phyloP scores from a whole-genome alignment of 2,888 invertebrate species.

The Adineta ricciae region DNA sequence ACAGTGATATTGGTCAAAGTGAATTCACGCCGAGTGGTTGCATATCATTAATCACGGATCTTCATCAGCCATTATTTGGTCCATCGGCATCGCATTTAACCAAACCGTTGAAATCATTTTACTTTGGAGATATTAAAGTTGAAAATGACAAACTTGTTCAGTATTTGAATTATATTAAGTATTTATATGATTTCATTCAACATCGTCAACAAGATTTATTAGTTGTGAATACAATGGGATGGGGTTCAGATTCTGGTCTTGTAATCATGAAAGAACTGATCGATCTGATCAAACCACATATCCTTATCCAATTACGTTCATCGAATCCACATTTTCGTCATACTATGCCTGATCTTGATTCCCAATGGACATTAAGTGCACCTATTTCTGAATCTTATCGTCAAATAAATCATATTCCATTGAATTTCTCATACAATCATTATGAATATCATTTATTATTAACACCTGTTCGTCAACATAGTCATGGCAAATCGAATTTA shows the following conservation, averaged over 20 bases:
- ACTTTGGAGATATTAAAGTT: not conserved
- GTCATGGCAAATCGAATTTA: not conserved
- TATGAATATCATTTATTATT: not conserved
- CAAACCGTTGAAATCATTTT: not conserved
- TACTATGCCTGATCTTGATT: not conserved
- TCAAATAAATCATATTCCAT: not conserved
- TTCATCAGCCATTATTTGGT: not conserved
- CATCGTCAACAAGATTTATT: not conserved
- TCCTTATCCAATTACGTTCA: not conserved
- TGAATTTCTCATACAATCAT: not conserved
- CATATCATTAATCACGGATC: constrained; percentile 53
- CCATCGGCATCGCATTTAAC: constrained; percentile 1
- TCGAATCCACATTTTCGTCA: constrained; percentile 1
- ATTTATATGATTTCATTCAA: not conserved
- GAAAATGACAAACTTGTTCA: not conserved
- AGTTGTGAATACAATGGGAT: constrained; percentile 33
- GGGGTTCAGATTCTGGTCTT: constrained; percentile 23
- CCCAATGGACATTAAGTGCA: not conserved
- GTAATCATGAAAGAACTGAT: not conserved
- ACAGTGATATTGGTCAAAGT: constrained; percentile 82
- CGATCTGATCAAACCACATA: not conserved
- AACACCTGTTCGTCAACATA: not conserved
- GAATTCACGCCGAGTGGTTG: constrained; percentile 76
- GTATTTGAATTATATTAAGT: not conserved
- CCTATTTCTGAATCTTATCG: not conserved